Base-by-base conservation (phyloP, 2,888 invertebrate genomes). In the Cactoblastis cactorum region DNA sequence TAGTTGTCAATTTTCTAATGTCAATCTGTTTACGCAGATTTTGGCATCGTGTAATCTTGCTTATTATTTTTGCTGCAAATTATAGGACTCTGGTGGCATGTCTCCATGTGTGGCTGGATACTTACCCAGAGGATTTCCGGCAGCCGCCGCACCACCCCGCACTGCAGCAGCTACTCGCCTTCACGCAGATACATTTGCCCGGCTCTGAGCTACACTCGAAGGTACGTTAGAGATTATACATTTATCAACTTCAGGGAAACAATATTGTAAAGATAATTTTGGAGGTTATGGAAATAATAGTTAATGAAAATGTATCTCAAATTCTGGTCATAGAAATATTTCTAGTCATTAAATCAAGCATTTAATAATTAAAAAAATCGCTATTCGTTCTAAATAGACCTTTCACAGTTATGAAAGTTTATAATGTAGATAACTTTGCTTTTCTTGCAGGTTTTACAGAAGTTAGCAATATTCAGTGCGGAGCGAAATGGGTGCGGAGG, bases 61-160 rank as follows among this genome's bases (percentile, higher is more conserved):
- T 6, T 9, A 9, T 35, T 3, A 1, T 14, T 14, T 35, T 14
- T 6, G 15, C 1, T 3, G 34, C 1, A 15, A 4, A 17, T 15
- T 80, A 90, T 58, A 95, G 95, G 85, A 96, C 96, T 58, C 92
- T 97, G 79, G 93, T 97, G 67, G 95, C 96, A 62, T 96, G 96
- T 56, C 92, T 99, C 61, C 97, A 97, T 77, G 97, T 98, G 39
- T 99, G 99, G 99, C 85, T 99, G 75, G 98, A 99, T 87, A 96
- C 96, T 53, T 99, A 98, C 82, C 97, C 98, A 35, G 98, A 98
- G 83, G 99, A 99, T 87, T 96, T 96, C 83, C 93, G 94, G 55
- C 95, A 96, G 63, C 91, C 95, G 34, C 96, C 96, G 45, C 92
- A 92, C 69, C 95, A 95, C 77, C 91, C 94, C 46, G 93, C 95